These are phyloP conservation scores for Torymus aiolomorphi DNA, from an alignment of 2,888 invertebrate species.

Conservation along the genomic window DNA sequence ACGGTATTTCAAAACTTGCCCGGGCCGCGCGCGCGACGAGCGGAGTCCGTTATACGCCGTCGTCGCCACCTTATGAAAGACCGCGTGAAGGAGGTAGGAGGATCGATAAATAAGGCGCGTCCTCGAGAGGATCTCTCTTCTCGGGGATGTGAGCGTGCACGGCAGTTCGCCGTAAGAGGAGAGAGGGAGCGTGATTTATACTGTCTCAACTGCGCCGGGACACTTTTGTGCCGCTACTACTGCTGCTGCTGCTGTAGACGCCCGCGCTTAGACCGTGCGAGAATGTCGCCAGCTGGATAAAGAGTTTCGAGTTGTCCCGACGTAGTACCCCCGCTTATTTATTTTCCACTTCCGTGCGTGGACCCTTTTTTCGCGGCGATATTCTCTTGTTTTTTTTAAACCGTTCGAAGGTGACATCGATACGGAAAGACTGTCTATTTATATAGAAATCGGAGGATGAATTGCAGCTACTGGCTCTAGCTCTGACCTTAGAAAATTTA, in stretches of 20 bases:
- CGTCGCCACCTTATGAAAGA: constrained; percentile 21
- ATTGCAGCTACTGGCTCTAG: too few relatives aligned
- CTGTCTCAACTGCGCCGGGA: constrained; percentile 37
- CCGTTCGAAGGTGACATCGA: too few relatives aligned
- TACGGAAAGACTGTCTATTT: too few relatives aligned
- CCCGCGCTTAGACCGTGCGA: neutral
- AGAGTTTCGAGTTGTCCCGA: constrained; percentile 23
- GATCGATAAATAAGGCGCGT: constrained; percentile 44
- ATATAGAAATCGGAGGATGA: too few relatives aligned
- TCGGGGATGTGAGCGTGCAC: neutral
- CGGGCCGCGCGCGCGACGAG: too few relatives aligned
- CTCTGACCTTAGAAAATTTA: too few relatives aligned
- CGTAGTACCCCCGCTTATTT: constrained; percentile 5
- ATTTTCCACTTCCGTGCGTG: constrained; percentile 10
- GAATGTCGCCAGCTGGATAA: constrained; percentile 26
- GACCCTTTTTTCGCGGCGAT: neutral
- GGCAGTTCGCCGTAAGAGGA: constrained; percentile 28
- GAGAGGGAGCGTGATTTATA: constrained; percentile 49
- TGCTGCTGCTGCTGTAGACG: neutral
- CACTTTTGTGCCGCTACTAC: constrained; percentile 6
- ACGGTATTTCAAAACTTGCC: constrained; percentile 42
- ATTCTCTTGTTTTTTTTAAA: neutral
- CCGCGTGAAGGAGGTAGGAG: neutral
- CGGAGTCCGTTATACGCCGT: constrained; percentile 9
- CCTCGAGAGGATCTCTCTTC: neutral